Base-by-base conservation (phyloP, 2,797 vertebrate genomes). In the Arrhamphus sclerolepis region DNA sequence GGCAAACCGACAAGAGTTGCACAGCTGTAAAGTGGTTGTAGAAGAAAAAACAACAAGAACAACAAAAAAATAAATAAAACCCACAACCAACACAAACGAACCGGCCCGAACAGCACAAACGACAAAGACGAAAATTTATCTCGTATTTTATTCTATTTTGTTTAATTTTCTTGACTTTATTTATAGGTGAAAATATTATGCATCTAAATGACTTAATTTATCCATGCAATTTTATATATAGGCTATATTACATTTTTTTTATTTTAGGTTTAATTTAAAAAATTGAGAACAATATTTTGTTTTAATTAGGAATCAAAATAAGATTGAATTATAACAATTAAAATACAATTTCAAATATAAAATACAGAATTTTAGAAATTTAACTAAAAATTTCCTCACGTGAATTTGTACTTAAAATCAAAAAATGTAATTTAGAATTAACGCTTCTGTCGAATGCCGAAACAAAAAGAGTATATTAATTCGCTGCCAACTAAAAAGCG, bases 1-100 rank as follows among this genome's bases (percentile, higher is more conserved):
- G 62, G 46, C 51, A 70, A 62, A 74, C n/a, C 50, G 19, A 43
- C 46, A 59, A 29, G 7, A 56, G n/a, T 11, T 26, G 24, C 6
- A 55, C 24, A 48, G 24, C 24, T 26, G 24, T 26, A 26, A 31
- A 31, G 13, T 28, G n/a, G 13, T 46, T 46, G 2, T n/a, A 19
- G 19, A 18, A 9, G 8, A 8, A 24, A 47, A 47, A 26, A 26
- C 4, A 38, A 38, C 34, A 38, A 26, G 24, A 26, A 38, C 13
- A 14, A 38, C 14, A 38, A 38, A 38, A 38, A 4, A 8, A 13
- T 1, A 38, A 38, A 13, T 2, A 5, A 38, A 38, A 38, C n/a
- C n/a, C n/a, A n/a, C n/a, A n/a, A n/a, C n/a, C n/a, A n/a, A n/a
- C n/a, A n/a, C n/a, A n/a, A n/a, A n/a, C n/a, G n/a, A n/a, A n/a